These are phyloP conservation scores for Phyllotreta striolata DNA, from an alignment of 2,888 invertebrate genomes.

Conservation along the genomic window DNA sequence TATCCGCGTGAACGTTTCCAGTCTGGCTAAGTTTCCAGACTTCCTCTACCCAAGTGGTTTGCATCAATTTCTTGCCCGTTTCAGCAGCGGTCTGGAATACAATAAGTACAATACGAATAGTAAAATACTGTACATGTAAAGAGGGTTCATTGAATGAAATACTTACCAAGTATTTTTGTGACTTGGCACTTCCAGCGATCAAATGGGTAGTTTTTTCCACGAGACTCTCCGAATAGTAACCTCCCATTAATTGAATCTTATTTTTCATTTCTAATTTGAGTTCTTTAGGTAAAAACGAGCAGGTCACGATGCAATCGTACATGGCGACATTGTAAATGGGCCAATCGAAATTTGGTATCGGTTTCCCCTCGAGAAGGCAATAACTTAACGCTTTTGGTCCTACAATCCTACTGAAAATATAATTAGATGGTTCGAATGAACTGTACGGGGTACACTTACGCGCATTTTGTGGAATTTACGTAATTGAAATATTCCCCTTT, in stretches of 20 bases:
- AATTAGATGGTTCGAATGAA: constrained; percentile 3
- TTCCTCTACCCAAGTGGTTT: constrained; percentile 78
- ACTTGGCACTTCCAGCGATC: constrained; percentile 78
- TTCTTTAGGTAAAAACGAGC: constrained; percentile 62
- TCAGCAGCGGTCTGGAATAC: constrained; percentile 72
- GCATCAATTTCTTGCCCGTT: constrained; percentile 76
- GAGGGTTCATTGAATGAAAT: constrained; percentile 20
- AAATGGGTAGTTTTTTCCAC: constrained; percentile 80
- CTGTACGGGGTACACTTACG: constrained; percentile 65
- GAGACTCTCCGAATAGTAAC: constrained; percentile 71
- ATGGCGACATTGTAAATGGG: constrained; percentile 86
- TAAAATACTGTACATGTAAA: constrained; percentile 22
- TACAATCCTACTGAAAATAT: constrained; percentile 70
- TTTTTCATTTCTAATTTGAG: constrained; percentile 67
- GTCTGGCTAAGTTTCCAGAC: constrained; percentile 79
- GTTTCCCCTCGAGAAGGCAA: constrained; percentile 74
- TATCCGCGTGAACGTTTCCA: constrained; percentile 69
- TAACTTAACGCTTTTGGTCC: constrained; percentile 83
- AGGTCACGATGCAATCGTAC: constrained; percentile 73
- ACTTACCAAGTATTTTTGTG: constrained; percentile 79
- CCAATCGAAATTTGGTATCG: constrained; percentile 77
- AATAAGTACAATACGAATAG: constrained; percentile 17
- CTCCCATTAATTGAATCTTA: constrained; percentile 80
- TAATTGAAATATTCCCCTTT: constrained; percentile 75
- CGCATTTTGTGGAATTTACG: constrained; percentile 69